These are phyloP conservation scores for Drosophila lini DNA, from an alignment of 1,140 invertebrate genomes.

Conservation along the genomic window DNA sequence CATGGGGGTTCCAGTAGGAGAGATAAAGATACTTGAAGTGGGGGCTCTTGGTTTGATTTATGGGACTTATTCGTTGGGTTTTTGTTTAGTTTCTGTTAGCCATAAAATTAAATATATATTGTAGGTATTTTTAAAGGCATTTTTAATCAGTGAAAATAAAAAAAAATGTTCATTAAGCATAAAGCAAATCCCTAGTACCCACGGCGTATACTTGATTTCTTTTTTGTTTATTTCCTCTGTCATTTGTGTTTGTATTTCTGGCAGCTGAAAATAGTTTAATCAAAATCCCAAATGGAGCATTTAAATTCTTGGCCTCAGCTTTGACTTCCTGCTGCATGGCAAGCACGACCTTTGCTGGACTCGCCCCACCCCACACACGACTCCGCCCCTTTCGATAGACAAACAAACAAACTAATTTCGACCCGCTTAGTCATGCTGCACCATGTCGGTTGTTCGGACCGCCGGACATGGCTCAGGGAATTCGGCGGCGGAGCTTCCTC, in stretches of 20 bases:
- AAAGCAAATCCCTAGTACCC: background rate
- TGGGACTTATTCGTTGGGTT: background rate
- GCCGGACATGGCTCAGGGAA: constrained; percentile 56
- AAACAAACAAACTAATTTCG: constrained; percentile 81
- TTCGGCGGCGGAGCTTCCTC: constrained; percentile 8
- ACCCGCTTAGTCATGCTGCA: constrained; percentile 48
- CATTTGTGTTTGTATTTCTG: constrained; percentile 10
- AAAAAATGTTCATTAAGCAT: too few species aligned
- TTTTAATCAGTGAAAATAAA: background rate
- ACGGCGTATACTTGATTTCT: constrained; percentile 45
- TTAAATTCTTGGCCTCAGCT: constrained; percentile 66
- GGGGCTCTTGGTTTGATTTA: constrained; percentile 9
- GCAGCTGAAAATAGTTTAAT: constrained; percentile 67
- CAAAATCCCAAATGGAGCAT: constrained; percentile 73
- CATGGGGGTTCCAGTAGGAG: background rate
- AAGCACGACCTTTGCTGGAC: background rate
- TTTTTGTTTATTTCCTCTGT: background rate
- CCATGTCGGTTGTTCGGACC: constrained; percentile 24
- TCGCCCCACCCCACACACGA: background rate
- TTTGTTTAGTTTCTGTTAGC: background rate
- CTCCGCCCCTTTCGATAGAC: constrained; percentile 38
- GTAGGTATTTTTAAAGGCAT: background rate
- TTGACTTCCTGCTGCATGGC: constrained; percentile 43
- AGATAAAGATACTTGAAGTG: constrained; percentile 17
- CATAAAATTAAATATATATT: background rate